Evolutionary conservation across 2,113 vertebrate species (phyloP).

Genomic region (Copsychus sechellarum): DNA sequence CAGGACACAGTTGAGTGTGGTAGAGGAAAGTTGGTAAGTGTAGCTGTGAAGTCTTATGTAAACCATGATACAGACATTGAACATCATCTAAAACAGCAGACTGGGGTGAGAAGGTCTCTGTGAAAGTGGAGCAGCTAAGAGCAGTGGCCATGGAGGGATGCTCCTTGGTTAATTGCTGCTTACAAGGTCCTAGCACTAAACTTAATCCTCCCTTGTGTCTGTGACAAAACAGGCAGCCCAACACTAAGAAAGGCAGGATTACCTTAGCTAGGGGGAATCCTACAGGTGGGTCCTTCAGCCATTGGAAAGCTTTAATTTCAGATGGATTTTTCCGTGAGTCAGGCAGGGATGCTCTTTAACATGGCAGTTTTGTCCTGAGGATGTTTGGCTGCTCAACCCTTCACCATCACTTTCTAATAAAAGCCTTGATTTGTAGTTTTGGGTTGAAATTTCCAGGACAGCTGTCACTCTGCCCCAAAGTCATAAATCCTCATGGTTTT

Average conservation of each 20-base stretch:
- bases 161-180: not conserved
- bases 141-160: not conserved
- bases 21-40: not conserved
- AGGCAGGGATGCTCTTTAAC: not conserved
- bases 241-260: not conserved
- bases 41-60: not conserved
- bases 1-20: not conserved
- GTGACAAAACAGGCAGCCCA: not conserved
- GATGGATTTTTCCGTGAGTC: not conserved
- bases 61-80: not conserved
- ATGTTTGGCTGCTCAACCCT: not conserved
- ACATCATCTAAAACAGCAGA: not conserved
- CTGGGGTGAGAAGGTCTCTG: not conserved
- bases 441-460: constrained; percentile 34
- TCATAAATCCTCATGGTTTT: constrained; percentile 49
- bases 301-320: not conserved
- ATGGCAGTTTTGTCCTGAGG: not conserved
- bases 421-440: constrained; percentile 20
- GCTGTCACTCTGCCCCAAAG: constrained; percentile 57
- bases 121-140: not conserved
- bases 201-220: not conserved
- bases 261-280: not conserved
- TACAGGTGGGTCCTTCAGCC: not conserved
- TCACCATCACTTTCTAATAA: constrained; percentile 48
- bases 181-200: not conserved